A percentile compares a stretch with the other conserved stretches of the same genome.
Conservation (phyloP, 2,888 invertebrate genomes). For the Orchesellides sinensis region DNA sequence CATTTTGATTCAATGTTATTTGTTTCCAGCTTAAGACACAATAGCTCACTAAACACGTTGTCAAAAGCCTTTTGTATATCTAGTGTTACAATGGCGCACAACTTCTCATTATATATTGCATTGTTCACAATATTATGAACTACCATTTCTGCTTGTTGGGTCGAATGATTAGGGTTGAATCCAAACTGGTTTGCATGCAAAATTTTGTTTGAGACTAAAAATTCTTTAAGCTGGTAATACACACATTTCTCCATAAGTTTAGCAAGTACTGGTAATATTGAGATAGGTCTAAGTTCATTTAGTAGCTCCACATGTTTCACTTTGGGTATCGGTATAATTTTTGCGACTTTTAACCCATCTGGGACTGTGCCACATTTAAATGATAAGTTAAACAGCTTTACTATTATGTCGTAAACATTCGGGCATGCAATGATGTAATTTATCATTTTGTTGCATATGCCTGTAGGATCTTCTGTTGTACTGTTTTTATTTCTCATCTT, state of each 20-base stretch:
- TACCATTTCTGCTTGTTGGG: slow-evolving; percentile 10
- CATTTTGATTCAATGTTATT: slow-evolving; percentile 8
- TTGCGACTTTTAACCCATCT: neutral
- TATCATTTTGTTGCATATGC: neutral
- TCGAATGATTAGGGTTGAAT: slow-evolving; percentile 12
- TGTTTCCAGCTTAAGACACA: neutral
- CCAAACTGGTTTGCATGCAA: slow-evolving; percentile 24
- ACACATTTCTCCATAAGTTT: slow-evolving; percentile 35
- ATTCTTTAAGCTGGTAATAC: neutral
- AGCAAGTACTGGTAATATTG: slow-evolving; percentile 25
- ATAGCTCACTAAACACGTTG: neutral
- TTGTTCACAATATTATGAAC: neutral
- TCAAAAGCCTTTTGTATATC: slow-evolving; percentile 33
- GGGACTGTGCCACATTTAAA: neutral
- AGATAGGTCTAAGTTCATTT: slow-evolving; percentile 32
- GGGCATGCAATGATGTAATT: neutral
- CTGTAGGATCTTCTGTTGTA: neutral
- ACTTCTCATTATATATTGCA: neutral
- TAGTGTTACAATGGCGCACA: neutral
- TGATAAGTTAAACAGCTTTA: neutral
- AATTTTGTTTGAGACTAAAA: neutral
- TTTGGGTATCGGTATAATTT: slow-evolving; percentile 29
- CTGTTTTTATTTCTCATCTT: slow-evolving; percentile 5
- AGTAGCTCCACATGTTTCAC: neutral
- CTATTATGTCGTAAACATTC: neutral